A percentile compares a stretch with the other conserved stretches of the same genome.
Evolutionary conservation across 53 echinoderm and acorn worm species (phyloP).

Genomic region (Antedon mediterranea): DNA sequence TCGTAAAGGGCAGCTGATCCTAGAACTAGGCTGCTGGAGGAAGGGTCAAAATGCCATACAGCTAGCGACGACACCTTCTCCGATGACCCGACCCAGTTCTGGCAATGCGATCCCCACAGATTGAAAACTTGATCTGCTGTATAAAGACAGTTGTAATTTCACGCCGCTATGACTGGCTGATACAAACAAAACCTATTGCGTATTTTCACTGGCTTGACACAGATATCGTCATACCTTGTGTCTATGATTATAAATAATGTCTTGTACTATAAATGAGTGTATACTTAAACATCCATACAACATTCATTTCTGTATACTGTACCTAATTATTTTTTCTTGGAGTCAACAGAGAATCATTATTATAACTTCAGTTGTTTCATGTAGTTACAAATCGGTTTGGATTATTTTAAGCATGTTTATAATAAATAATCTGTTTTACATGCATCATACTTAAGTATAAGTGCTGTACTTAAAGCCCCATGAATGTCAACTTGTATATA

Average conservation of each 20-base stretch:
- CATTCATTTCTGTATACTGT: not conserved
- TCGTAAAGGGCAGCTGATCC: not conserved
- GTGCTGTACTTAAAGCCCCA: too few relatives aligned
- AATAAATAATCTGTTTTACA: too few relatives aligned
- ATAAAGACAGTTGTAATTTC: conserved; percentile 1
- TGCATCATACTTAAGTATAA: too few relatives aligned
- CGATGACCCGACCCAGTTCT: not conserved
- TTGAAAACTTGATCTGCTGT: not conserved
- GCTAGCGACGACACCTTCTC: not conserved
- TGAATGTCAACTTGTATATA: too few relatives aligned
- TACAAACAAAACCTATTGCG: not conserved
- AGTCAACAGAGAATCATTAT: too few relatives aligned
- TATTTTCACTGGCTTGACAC: not conserved
- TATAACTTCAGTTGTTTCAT: too few relatives aligned
- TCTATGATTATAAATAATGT: not conserved
- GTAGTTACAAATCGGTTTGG: too few relatives aligned
- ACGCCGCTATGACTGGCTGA: not conserved
- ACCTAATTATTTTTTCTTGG: not conserved
- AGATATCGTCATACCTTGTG: not conserved
- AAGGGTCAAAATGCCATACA: conserved; percentile 1
- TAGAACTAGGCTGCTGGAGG: not conserved
- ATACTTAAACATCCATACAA: not conserved
- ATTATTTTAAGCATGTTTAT: too few relatives aligned
- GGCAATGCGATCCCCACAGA: not conserved
- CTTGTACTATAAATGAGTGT: not conserved